Conservation (phyloP, 2,797 vertebrate species). For the Gastrophryne carolinensis region DNA sequence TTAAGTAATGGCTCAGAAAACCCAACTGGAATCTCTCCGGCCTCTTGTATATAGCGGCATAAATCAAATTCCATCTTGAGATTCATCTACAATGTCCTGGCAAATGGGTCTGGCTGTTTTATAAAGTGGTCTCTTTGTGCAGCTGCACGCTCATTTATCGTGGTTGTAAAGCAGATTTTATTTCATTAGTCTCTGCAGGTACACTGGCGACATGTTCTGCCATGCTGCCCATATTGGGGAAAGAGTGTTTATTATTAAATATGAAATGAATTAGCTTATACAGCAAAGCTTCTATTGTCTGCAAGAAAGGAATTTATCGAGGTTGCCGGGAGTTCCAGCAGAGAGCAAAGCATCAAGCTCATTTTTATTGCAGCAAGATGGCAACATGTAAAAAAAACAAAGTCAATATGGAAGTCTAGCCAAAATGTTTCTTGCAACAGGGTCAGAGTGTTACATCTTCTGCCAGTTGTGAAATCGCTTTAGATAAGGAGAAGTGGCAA, state of each 20-base stretch:
- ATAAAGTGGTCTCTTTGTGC: conserved; percentile 14
- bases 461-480: too few relatives aligned
- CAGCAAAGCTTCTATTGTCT: not conserved
- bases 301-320: not conserved
- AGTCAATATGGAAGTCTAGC: too few relatives aligned
- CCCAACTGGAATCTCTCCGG: not conserved
- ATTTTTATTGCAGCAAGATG: too few relatives aligned
- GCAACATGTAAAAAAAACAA: too few relatives aligned
- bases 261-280: not conserved
- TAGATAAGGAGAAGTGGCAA: too few relatives aligned
- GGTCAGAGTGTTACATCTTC: too few relatives aligned
- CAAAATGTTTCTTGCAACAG: too few relatives aligned
- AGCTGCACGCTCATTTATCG: not conserved
- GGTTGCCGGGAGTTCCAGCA: not conserved
- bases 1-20: conserved; percentile 2
- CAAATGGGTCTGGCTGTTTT: conserved; percentile 16
- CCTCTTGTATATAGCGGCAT: not conserved
- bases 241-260: not conserved
- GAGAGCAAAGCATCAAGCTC: not conserved
- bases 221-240: not conserved
- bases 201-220: not conserved
- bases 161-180: not conserved
- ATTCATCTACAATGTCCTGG: conserved; percentile 10
- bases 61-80: conserved; percentile 31
- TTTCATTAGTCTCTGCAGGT: not conserved